These are phyloP conservation scores for Sarcophaga variegata DNA, from an alignment of 2,888 invertebrate species.

Conservation along the genomic window DNA sequence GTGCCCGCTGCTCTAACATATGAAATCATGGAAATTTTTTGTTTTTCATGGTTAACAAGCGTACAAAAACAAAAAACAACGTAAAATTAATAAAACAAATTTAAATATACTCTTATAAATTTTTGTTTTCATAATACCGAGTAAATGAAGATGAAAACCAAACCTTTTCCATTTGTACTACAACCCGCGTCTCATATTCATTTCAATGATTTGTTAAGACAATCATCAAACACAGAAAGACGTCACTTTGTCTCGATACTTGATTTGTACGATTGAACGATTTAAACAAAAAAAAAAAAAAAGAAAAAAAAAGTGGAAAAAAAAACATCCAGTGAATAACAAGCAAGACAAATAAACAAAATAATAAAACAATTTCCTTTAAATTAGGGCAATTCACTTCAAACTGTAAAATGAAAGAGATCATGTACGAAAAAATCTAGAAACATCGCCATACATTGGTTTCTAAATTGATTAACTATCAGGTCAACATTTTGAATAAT, in stretches of 20 bases:
- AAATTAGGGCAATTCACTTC: neutral
- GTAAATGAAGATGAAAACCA: neutral
- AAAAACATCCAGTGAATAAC: neutral
- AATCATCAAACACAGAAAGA: constrained; percentile 2
- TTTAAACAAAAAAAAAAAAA: constrained; percentile 13
- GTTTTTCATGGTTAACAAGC: too few relatives aligned
- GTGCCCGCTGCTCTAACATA: too few relatives aligned
- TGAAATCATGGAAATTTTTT: too few relatives aligned
- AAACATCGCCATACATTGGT: too few relatives aligned
- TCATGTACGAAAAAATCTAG: too few relatives aligned
- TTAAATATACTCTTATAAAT: neutral
- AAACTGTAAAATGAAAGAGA: too few relatives aligned
- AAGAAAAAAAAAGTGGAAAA: neutral
- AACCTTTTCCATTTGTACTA: neutral
- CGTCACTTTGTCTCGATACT: constrained; percentile 32
- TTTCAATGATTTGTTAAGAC: neutral
- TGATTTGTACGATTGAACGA: constrained; percentile 11
- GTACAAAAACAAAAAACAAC: too few relatives aligned
- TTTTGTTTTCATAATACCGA: constrained; percentile 9
- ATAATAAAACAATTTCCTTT: neutral
- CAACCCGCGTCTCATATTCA: neutral
- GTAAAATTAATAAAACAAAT: neutral
- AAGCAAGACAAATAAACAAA: neutral
- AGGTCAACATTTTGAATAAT: too few relatives aligned
- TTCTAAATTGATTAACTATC: too few relatives aligned